Evolutionary conservation across 2,113 vertebrate genomes (phyloP).

Genomic region (Eptesicus fuscus): DNA sequence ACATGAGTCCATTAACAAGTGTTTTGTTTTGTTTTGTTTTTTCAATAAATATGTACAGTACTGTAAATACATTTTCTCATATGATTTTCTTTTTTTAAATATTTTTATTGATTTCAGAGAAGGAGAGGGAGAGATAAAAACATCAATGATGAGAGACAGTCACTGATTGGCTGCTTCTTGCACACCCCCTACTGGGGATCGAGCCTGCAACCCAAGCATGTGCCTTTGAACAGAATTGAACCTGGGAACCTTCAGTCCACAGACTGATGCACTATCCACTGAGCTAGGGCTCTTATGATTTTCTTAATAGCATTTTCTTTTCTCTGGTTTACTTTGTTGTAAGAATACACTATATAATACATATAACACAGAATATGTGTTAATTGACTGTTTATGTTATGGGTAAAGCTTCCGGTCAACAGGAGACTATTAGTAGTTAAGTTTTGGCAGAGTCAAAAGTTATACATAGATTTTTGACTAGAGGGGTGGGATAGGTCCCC

Average conservation of each 20-base stretch:
- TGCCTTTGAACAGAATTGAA: too few species aligned
- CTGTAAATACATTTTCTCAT: neutral
- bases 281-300: neutral
- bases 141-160: too few species aligned
- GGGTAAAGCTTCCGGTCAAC: neutral
- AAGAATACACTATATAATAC: neutral
- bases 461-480: neutral
- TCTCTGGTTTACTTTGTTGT: neutral
- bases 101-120: too few species aligned
- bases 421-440: neutral
- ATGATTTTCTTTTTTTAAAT: too few species aligned
- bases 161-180: too few species aligned
- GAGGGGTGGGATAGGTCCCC: neutral
- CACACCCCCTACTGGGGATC: too few species aligned
- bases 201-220: too few species aligned
- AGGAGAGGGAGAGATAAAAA: too few species aligned
- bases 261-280: too few species aligned
- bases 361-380: neutral
- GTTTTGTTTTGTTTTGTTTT: neutral
- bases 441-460: neutral
- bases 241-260: too few species aligned
- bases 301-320: neutral
- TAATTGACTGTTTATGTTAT: neutral
- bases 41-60: neutral
- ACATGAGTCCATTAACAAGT: neutral